Conservation (phyloP, 2,113 vertebrate species). For the Catagonus wagneri region DNA sequence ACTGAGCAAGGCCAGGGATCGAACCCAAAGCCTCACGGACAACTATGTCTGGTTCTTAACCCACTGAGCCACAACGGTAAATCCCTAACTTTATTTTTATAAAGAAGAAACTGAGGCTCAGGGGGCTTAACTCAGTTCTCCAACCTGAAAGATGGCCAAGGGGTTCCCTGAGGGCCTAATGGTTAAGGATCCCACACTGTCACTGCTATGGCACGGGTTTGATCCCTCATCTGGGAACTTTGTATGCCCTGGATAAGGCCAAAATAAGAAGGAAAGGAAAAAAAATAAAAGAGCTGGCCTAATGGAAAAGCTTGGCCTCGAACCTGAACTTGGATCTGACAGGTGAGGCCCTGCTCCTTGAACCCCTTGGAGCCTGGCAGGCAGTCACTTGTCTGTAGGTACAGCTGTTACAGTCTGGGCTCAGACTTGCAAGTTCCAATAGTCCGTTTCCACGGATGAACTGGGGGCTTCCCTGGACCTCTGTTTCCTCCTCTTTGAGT, state of each 20-base stretch:
- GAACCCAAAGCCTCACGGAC: background rate
- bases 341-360: background rate
- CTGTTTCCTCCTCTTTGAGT: background rate
- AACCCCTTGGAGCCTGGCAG: background rate
- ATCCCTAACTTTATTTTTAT: background rate
- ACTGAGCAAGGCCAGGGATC: background rate
- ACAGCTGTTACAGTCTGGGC: background rate
- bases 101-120: conserved; percentile 8
- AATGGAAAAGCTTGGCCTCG: background rate
- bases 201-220: too few species aligned
- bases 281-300: too few species aligned
- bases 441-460: background rate
- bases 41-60: too few species aligned
- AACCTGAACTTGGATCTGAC: background rate
- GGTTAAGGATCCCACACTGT: too few species aligned
- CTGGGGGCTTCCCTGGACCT: background rate
- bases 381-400: background rate
- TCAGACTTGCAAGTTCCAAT: background rate
- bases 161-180: too few species aligned
- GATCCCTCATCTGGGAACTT: too few species aligned
- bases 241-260: too few species aligned
- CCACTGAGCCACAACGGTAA: background rate
- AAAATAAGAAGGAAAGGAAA: too few species aligned
- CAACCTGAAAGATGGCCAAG: background rate
- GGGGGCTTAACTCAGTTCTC: background rate